phyloP scores from a whole-genome alignment of 1,140 invertebrate genomes.

The Ceratina australensis region DNA sequence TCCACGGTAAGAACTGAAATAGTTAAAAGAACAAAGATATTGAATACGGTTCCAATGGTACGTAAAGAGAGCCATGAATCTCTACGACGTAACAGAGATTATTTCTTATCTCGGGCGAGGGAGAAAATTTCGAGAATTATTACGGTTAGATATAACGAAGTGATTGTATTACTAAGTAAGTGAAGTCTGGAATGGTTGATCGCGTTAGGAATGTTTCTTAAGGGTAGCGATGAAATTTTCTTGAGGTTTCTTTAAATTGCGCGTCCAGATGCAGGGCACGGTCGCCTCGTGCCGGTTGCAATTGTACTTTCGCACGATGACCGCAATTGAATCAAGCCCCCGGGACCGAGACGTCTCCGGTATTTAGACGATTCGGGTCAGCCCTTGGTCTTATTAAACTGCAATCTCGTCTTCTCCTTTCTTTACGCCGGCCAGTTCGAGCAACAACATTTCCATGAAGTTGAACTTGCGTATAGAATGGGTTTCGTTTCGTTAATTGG shows the following conservation, averaged over 20 bases:
- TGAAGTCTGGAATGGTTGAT: neutral
- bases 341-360: neutral
- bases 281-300: neutral
- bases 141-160: neutral
- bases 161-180: neutral
- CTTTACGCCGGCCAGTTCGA: neutral
- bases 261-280: neutral
- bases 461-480: neutral
- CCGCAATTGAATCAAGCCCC: conserved; percentile 17
- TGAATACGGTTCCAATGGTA: too few species aligned
- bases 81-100: too few species aligned
- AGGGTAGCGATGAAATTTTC: neutral
- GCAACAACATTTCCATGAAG: neutral
- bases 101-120: too few species aligned
- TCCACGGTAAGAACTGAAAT: too few species aligned
- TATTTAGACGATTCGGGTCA: conserved; percentile 11
- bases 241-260: neutral
- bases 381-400: conserved; percentile 21
- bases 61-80: too few species aligned
- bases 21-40: too few species aligned
- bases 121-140: neutral
- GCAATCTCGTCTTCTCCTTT: conserved; percentile 1
- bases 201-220: neutral
- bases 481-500: too few species aligned
- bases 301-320: neutral